A percentile compares a stretch with the other conserved stretches of the same genome.
These are phyloP conservation scores for Drosophila anomelani DNA, from an alignment of 2,888 invertebrate genomes.

Conservation along the genomic window DNA sequence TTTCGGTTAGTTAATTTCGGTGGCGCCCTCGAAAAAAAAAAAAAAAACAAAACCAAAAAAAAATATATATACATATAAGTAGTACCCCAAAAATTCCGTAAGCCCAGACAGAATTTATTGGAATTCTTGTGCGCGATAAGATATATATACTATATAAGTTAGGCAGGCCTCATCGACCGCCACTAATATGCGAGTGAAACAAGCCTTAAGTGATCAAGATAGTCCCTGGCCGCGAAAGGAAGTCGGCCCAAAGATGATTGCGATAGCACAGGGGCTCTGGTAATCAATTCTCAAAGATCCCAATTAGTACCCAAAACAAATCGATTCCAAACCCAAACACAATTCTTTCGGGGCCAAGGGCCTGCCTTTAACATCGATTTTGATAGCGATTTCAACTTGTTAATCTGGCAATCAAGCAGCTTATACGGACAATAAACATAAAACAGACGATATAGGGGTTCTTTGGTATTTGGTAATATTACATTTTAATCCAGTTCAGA, in stretches of 20 bases:
- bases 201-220: slow-evolving; percentile 65
- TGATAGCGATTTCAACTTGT: neutral
- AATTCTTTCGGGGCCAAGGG: slow-evolving; percentile 15
- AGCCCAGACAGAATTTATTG: slow-evolving; percentile 43
- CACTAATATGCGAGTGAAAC: slow-evolving; percentile 56
- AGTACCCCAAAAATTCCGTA: slow-evolving; percentile 8
- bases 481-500: neutral
- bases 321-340: neutral
- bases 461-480: neutral
- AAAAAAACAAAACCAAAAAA: neutral
- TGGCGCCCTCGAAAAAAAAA: slow-evolving; percentile 30
- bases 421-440: neutral
- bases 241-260: slow-evolving; percentile 11
- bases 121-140: slow-evolving; percentile 37
- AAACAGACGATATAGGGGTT: neutral
- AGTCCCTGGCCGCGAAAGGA: slow-evolving; percentile 10
- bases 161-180: slow-evolving; percentile 12
- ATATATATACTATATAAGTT: neutral
- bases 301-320: slow-evolving; percentile 11
- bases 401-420: neutral
- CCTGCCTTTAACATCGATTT: neutral
- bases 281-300: slow-evolving; percentile 9
- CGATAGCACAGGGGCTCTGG: slow-evolving; percentile 7
- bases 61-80: too few species aligned
- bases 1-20: slow-evolving; percentile 8